Percentiles rank a stretch among this genome's conserved stretches.
Evolutionary conservation across 2,797 vertebrate species (phyloP).

Genomic region (Hylomyscus alleni): DNA sequence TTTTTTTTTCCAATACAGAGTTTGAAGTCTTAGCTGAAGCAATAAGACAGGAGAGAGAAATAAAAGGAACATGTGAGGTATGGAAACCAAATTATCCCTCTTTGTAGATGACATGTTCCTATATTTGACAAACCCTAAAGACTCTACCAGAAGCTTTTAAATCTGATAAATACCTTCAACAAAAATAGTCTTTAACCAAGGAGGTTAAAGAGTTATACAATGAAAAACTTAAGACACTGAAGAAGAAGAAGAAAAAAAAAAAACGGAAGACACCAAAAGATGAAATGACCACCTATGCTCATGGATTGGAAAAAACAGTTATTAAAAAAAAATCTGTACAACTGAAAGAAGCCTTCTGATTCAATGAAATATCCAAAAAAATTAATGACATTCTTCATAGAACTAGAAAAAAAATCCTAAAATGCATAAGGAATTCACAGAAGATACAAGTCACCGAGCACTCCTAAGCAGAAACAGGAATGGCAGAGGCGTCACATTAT

Average conservation of each 20-base stretch:
- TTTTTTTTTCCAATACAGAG: not conserved
- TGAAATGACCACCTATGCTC: not conserved
- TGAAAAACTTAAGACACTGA: not conserved
- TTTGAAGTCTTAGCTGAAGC: not conserved
- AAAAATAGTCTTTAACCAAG: not conserved
- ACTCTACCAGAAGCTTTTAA: not conserved
- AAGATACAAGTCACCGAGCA: not conserved
- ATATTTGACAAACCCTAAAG: not conserved
- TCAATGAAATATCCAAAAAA: not conserved
- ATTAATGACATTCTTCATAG: not conserved
- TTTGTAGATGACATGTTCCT: not conserved
- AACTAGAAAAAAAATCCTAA: not conserved
- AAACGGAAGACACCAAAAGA: not conserved
- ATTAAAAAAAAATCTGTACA: not conserved
- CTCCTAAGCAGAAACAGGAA: not conserved
- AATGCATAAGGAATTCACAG: not conserved
- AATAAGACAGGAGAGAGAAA: not conserved
- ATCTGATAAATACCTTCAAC: not conserved
- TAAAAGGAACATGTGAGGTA: not conserved
- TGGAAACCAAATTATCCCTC: not conserved
- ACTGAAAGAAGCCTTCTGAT: not conserved
- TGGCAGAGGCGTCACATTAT: not conserved
- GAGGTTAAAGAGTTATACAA: not conserved
- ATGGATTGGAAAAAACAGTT: not conserved
- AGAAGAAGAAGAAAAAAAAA: not conserved